phyloP scores from a whole-genome alignment of 1,140 invertebrate genomes.

The Myzus persicae region DNA sequence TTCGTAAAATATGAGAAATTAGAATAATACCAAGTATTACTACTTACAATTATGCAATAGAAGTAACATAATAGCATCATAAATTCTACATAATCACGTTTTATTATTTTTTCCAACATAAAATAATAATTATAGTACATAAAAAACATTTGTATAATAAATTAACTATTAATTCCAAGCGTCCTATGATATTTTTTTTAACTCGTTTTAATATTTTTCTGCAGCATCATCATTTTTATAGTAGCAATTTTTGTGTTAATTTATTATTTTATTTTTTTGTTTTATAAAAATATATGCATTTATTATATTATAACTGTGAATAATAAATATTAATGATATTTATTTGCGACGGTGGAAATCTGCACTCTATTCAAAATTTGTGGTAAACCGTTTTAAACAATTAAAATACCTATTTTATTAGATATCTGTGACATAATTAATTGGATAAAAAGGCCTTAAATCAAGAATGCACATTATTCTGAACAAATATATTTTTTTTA shows the following conservation, averaged over 20 bases:
- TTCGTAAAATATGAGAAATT: background rate
- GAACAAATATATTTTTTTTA: background rate
- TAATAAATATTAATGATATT: background rate
- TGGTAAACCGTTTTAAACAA: background rate
- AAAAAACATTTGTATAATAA: background rate
- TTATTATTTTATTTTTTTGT: background rate
- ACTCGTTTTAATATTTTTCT: background rate
- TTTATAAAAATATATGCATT: background rate
- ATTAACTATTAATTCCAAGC: background rate
- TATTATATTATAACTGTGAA: background rate
- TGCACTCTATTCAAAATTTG: background rate
- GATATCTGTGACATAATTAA: background rate
- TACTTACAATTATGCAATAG: background rate
- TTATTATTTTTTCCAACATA: background rate
- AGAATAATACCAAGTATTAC: background rate
- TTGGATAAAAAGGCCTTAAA: background rate
- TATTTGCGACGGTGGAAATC: background rate
- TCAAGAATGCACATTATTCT: background rate
- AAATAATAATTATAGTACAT: background rate
- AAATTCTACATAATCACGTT: background rate
- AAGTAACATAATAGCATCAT: background rate
- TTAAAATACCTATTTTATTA: background rate
- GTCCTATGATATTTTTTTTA: background rate
- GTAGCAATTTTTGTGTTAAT: background rate
- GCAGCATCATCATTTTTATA: no score